Conservation (phyloP, 2,797 vertebrate species). For the Cyclura pinguis region DNA sequence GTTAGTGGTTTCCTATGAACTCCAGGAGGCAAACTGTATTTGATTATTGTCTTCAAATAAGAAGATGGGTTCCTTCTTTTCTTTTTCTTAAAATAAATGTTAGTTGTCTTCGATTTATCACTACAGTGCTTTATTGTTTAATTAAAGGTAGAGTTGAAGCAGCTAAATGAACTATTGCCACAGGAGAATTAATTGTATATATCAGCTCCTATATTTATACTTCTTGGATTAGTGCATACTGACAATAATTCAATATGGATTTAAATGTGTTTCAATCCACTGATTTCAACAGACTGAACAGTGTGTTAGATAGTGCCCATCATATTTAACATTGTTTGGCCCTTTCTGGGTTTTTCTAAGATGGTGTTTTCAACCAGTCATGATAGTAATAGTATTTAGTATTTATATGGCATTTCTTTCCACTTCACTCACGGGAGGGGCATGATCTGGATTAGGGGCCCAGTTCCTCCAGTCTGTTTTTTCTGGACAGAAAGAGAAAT, state of each 20-base stretch:
- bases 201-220: neutral
- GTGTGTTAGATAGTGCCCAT: neutral
- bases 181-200: neutral
- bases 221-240: neutral
- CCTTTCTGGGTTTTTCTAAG: neutral
- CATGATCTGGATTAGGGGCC: neutral
- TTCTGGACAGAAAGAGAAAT: neutral
- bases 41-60: neutral
- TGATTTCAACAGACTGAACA: neutral
- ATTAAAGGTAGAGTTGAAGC: neutral
- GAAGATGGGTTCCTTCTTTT: neutral
- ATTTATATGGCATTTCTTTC: neutral
- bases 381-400: conserved; percentile 1
- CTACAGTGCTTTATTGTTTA: neutral
- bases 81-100: neutral
- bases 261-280: neutral
- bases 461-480: neutral
- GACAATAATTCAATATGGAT: neutral
- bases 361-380: neutral
- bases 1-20: neutral
- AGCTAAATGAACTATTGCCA: neutral
- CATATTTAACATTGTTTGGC: neutral
- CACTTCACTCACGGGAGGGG: neutral
- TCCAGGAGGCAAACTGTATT: neutral
- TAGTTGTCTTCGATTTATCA: neutral